Percentiles rank a stretch among this genome's conserved stretches.
Evolutionary conservation across 2,888 invertebrate species (phyloP).

Genomic region (Plebejus argus): DNA sequence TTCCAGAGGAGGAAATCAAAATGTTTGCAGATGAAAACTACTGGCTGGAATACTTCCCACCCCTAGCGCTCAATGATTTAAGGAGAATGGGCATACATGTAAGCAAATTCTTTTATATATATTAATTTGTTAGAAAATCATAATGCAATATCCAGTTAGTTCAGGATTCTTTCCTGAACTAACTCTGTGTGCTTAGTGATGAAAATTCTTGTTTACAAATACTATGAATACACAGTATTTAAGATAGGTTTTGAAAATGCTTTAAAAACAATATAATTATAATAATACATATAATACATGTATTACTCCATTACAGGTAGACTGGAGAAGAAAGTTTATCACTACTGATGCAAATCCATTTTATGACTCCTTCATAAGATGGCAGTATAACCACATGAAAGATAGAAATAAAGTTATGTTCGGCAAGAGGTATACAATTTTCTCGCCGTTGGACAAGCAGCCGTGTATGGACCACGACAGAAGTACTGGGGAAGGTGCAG

Average conservation of each 20-base stretch:
- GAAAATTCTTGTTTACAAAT: no score
- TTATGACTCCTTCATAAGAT: conserved; percentile 97
- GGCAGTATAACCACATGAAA: conserved; percentile 95
- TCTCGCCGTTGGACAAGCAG: conserved; percentile 97
- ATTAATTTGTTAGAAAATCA: neutral
- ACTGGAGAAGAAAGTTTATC: conserved; percentile 99
- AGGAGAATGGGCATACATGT: conserved; percentile 95
- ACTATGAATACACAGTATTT: no score
- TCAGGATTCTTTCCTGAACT: no score
- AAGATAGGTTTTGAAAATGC: no score
- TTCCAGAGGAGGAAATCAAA: conserved; percentile 94
- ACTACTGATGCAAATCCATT: conserved; percentile 99
- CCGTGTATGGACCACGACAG: conserved; percentile 99
- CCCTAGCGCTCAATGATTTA: conserved; percentile 91
- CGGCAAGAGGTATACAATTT: conserved; percentile 98
- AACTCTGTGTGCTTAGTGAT: no score
- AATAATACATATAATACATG: no score
- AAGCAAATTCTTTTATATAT: conserved; percentile 51
- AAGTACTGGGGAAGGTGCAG: conserved; percentile 97
- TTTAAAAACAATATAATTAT: no score
- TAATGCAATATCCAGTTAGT: no score
- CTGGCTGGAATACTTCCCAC: conserved; percentile 99
- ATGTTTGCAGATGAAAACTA: conserved; percentile 94
- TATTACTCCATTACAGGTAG: conserved; percentile 82
- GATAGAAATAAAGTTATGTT: conserved; percentile 95